Percentiles rank a stretch among this genome's conserved stretches.
Evolutionary conservation across 2,113 vertebrate genomes (phyloP).

Genomic region (Saccopteryx bilineata): DNA sequence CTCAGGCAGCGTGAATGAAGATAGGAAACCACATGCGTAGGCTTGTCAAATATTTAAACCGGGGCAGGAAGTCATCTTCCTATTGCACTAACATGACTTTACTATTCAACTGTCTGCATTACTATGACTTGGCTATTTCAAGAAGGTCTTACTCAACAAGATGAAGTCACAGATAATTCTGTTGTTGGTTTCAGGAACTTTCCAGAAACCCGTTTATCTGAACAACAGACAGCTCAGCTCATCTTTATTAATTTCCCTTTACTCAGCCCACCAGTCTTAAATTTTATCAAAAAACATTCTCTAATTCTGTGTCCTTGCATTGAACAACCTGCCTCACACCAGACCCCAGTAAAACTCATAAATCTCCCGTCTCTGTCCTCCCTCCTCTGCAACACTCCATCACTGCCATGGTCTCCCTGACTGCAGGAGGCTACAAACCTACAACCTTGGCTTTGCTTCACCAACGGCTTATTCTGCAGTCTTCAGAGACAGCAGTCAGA

Average conservation of each 20-base stretch:
- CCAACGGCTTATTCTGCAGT: background rate
- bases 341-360: background rate
- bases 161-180: constrained; percentile 15
- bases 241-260: background rate
- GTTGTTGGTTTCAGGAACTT: background rate
- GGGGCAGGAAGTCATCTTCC: background rate
- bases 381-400: background rate
- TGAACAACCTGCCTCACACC: background rate
- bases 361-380: background rate
- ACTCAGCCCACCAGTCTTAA: background rate
- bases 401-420: background rate
- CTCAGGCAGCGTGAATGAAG: background rate
- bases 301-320: background rate
- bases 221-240: background rate
- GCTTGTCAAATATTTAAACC: constrained; percentile 42
- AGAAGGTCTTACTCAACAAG: constrained; percentile 8
- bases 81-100: background rate
- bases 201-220: constrained; percentile 24
- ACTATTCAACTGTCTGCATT: background rate
- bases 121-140: constrained; percentile 25
- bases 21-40: background rate
- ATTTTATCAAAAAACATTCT: constrained; percentile 45
- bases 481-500: background rate
- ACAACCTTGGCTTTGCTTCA: background rate
- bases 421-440: background rate